A percentile compares a stretch with the other conserved stretches of the same genome.
Conservation (phyloP, 2,113 vertebrate species). For the Gymnogyps californianus region DNA sequence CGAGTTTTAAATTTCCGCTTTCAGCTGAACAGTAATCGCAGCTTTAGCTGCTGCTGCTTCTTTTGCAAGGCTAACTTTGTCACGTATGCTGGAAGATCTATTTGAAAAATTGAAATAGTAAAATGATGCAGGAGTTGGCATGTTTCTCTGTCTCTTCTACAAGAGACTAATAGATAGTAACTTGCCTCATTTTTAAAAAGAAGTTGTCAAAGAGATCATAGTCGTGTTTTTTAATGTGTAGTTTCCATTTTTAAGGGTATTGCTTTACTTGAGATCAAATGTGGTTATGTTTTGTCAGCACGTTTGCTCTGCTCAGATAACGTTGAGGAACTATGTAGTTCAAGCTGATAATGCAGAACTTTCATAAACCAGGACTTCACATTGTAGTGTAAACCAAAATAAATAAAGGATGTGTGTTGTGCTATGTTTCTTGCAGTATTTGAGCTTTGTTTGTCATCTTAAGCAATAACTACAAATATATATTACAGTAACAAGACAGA, state of each 20-base stretch:
- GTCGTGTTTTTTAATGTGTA: rapidly evolving
- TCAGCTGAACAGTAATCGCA: not conserved
- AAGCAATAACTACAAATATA: not conserved
- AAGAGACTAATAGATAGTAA: rapidly evolving
- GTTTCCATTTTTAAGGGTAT: not conserved
- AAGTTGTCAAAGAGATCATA: not conserved
- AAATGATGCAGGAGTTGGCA: not conserved
- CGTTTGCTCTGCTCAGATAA: not conserved
- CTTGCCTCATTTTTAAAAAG: not conserved
- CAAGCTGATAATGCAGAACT: not conserved
- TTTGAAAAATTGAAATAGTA: not conserved
- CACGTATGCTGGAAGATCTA: not conserved
- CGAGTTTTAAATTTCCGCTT: rapidly evolving
- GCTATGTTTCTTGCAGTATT: not conserved
- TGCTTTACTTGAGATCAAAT: not conserved
- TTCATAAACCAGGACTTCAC: not conserved
- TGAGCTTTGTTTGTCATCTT: not conserved
- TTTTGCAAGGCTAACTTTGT: not conserved
- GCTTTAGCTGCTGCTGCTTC: not conserved
- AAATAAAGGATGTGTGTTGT: not conserved
- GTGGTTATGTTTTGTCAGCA: not conserved
- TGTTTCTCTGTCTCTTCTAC: not conserved
- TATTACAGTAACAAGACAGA: not conserved
- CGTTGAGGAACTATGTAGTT: not conserved
- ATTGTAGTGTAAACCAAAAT: not conserved